Base-by-base conservation (phyloP, 2,113 vertebrate genomes). In the Lichenostomus cassidix region DNA sequence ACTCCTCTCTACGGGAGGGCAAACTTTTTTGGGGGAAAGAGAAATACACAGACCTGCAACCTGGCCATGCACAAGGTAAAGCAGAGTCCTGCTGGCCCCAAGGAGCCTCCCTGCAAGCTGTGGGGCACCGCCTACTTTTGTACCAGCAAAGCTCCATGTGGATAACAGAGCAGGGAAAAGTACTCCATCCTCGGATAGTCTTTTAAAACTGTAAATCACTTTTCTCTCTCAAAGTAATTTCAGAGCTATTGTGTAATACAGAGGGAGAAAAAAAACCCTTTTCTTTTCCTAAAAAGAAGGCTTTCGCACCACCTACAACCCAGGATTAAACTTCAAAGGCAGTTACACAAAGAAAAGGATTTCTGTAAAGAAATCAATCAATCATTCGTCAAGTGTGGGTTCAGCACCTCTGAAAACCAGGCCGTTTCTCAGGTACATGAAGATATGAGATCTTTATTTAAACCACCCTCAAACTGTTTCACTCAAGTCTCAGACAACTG, bases 361-460 rank as follows among this genome's bases (percentile, higher is more conserved):
- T 95, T 94, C 87, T 94, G 85, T 70, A 91, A 93, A 96, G 89
- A 93, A 95, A 87, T 69, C 93, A 89, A 71, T 96, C 95, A 97
- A 95, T 95, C 95, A 94, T 90, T 87, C 5, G n/a, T 87, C 71
- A 75, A 92, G 84, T 92, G 89, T 94, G 91, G 93, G 94, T 96
- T 94, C 96, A 96, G 93, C 88, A 92, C 94, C 95, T 97, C 92
- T 84, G 73, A 96, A 96, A 95, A 96, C 83, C 90, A 95, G 93
- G 94, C 83, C 86, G 0, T 71, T 93, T 96, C 90, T 89, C 95
- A 95, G 92, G 93, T 96, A 96, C 95, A 92, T 9, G 49, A 56
- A 88, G 93, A 90, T 11, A 93, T 3, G 27, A 93, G 83, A 85
- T 84, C 87, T 93, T 90, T 92, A 83, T 94, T 94, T 95, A 96